phyloP scores from a whole-genome alignment of 2,113 vertebrate species.

The Lepisosteus oculatus region DNA sequence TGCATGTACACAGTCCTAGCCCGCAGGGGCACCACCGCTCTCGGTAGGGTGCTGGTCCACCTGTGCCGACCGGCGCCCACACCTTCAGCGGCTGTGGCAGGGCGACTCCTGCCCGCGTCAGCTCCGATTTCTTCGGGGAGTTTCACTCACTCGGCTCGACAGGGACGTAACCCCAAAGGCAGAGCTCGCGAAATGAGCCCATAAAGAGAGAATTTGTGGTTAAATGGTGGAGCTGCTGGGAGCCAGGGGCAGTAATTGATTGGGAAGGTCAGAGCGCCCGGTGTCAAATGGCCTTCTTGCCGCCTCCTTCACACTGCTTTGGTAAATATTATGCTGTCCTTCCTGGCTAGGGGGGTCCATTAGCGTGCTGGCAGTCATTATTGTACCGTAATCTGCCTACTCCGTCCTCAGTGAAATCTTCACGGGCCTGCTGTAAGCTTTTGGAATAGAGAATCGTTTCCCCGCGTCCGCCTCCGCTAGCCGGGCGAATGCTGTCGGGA shows the following conservation, averaged over 20 bases:
- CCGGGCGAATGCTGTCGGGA: slow-evolving; percentile 32
- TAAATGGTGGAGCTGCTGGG: slow-evolving; percentile 33
- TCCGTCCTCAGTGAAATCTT: slow-evolving; percentile 34
- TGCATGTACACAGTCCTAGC: too few species aligned
- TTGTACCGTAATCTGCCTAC: slow-evolving; percentile 44
- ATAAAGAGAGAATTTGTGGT: slow-evolving; percentile 34
- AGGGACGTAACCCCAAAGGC: slow-evolving; percentile 23
- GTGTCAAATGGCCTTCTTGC: slow-evolving; percentile 32
- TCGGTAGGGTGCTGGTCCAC: too few species aligned
- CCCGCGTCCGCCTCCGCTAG: neutral
- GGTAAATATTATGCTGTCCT: slow-evolving; percentile 46
- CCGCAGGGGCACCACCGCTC: too few species aligned
- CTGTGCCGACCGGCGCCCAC: neutral
- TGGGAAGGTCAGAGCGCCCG: slow-evolving; percentile 30
- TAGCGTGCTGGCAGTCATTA: slow-evolving; percentile 37
- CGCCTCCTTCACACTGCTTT: slow-evolving; percentile 26
- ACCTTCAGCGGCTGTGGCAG: neutral
- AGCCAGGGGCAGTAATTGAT: slow-evolving; percentile 39
- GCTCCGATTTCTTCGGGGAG: slow-evolving; percentile 24
- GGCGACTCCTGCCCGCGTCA: slow-evolving; percentile 13
- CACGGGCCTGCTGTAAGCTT: slow-evolving; percentile 13
- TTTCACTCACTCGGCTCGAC: slow-evolving; percentile 29
- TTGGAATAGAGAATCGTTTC: slow-evolving; percentile 8
- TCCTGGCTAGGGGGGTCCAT: slow-evolving; percentile 44
- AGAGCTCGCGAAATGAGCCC: slow-evolving; percentile 22